These are phyloP conservation scores for Xyrichtys novacula DNA, from an alignment of 2,797 vertebrate species.

Conservation along the genomic window DNA sequence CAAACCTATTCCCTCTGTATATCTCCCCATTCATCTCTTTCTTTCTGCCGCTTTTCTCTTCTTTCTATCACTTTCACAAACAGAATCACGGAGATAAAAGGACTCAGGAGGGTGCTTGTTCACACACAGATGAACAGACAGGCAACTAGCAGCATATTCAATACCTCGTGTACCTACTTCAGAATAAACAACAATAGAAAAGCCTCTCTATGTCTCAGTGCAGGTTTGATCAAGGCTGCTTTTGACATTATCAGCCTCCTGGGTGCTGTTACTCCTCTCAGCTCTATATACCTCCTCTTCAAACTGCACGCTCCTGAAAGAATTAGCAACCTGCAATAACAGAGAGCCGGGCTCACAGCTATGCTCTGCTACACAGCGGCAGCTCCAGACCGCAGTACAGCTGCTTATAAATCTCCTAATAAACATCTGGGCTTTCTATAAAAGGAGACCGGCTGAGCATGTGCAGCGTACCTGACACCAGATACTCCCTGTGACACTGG, in stretches of 20 bases:
- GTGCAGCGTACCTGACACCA: slow-evolving; percentile 56
- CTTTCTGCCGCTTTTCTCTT: neutral
- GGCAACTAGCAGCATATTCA: slow-evolving; percentile 29
- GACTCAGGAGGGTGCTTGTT: slow-evolving; percentile 46
- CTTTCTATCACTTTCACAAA: neutral
- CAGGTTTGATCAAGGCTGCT: slow-evolving; percentile 63
- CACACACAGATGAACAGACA: slow-evolving; percentile 36
- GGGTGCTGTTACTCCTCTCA: slow-evolving; percentile 47
- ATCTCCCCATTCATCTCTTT: neutral
- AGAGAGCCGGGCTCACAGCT: slow-evolving; percentile 44
- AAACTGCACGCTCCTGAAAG: slow-evolving; percentile 62
- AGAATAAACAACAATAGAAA: slow-evolving; percentile 36
- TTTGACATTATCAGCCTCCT: slow-evolving; percentile 62
- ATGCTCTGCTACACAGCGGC: slow-evolving; percentile 49
- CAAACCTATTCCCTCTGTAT: neutral
- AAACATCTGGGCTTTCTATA: slow-evolving; percentile 78
- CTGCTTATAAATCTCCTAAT: slow-evolving; percentile 63
- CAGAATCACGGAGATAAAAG: slow-evolving; percentile 41
- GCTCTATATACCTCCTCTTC: slow-evolving; percentile 59
- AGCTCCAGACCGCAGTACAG: slow-evolving; percentile 33
- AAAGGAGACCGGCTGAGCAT: slow-evolving; percentile 35
- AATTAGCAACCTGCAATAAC: slow-evolving; percentile 69
- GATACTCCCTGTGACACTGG: slow-evolving; percentile 64
- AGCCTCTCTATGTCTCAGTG: slow-evolving; percentile 8
- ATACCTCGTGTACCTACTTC: slow-evolving; percentile 29